Conservation (phyloP, 2,113 vertebrate species). For the Eira barbara region DNA sequence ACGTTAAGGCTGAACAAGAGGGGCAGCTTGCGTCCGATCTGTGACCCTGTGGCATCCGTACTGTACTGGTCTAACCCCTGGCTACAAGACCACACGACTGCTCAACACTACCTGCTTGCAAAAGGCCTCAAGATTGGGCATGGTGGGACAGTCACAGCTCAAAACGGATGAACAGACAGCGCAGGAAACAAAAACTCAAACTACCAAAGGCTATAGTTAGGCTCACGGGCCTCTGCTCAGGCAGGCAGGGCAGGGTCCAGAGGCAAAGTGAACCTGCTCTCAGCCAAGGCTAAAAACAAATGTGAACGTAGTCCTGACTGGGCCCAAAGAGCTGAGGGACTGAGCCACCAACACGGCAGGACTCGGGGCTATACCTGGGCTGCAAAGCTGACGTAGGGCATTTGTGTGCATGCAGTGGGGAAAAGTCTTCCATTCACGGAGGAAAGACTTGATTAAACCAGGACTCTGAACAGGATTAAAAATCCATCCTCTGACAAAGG, state of each 20-base stretch:
- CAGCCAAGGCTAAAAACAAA: neutral
- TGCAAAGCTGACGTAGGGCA: neutral
- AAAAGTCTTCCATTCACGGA: neutral
- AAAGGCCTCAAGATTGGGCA: neutral
- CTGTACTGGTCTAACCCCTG: neutral
- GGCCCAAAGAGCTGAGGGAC: neutral
- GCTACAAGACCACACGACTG: no score
- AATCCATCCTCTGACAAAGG: constrained; percentile 88
- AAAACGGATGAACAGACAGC: neutral
- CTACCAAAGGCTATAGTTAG: neutral
- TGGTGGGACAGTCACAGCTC: neutral
- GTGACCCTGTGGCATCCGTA: neutral
- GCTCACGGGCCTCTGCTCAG: neutral
- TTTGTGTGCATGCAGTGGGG: neutral
- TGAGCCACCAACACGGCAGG: neutral
- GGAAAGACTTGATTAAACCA: constrained; percentile 71
- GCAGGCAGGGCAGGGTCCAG: neutral
- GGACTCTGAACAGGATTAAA: constrained; percentile 84
- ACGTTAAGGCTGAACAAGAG: neutral
- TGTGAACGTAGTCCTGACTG: neutral
- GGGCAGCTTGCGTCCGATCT: neutral
- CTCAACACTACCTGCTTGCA: neutral
- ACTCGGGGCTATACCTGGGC: neutral
- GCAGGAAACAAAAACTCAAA: neutral
- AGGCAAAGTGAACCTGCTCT: neutral